Evolutionary conservation across 2,888 invertebrate species (phyloP), one percentile per base, ranked within the genome.

Genomic region (Tribolium freemani): DNA sequence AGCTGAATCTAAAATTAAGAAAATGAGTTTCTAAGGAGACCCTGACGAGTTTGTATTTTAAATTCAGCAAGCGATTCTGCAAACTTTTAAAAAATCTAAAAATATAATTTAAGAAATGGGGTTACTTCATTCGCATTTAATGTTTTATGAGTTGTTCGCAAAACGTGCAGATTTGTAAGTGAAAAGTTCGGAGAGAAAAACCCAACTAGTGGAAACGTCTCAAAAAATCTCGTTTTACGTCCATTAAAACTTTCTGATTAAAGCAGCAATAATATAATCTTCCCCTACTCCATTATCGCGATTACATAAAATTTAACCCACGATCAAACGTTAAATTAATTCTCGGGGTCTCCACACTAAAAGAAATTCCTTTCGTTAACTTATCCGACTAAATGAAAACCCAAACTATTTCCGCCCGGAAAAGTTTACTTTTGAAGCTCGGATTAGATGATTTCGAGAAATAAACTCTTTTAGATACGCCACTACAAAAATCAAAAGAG

Each of bases 21-120:
- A 75, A 75, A 77, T 75, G 73, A 73, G 70, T 73, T 75, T 72
- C 51, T 71, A 73, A 73, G 53, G 67, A 67, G 71, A 68, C 53
- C 54, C 68, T 64, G 60, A 60, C 60, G 71, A 73, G 73, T 71
- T 73, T 67, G 67, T 68, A 60, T 67, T 73, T 73, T 66, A 73
- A 71, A 73, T 73, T 73, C 73, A 31, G 73, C 66, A 63, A 72
- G 69, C 69, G 72, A 72, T 69, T 54, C 72, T 60, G 56, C 50
- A 69, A 72, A 69, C 51, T 72, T 72, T 72, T 72, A 63, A 72
- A 75, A 76, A 78, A 76, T 75, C 76, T 75, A 68, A 76, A 77
- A 78, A 78, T 77, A 76, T 74, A 78, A 77, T 77, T 77, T 76
- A 69, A 72, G 72, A 69, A 72, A 72, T 64, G 72, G 72, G 69